Conservation (phyloP, 2,888 invertebrate species). For the Didymodactylos carnosus region DNA sequence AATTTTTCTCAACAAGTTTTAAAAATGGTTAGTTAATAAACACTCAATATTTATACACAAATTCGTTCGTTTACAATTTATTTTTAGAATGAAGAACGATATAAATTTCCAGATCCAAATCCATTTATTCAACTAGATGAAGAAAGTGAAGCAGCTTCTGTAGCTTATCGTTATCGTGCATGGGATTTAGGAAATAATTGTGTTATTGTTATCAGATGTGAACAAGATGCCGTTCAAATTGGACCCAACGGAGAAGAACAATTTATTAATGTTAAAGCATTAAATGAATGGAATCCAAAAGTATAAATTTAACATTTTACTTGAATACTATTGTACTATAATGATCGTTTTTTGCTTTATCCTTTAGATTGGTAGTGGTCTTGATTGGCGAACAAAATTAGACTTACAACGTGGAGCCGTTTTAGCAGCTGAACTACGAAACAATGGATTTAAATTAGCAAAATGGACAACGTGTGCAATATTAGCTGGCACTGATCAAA, state of each 20-base stretch:
- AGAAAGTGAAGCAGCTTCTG: constrained; percentile 65
- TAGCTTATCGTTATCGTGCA: constrained; percentile 84
- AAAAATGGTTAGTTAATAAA: neutral
- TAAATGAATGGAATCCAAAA: constrained; percentile 97
- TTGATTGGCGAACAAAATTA: constrained; percentile 92
- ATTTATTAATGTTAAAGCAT: constrained; percentile 77
- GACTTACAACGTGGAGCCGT: constrained; percentile 95
- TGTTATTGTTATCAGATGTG: constrained; percentile 73
- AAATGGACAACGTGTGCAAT: constrained; percentile 86
- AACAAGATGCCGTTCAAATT: constrained; percentile 69
- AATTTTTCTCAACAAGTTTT: constrained; percentile 93
- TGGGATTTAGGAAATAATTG: constrained; percentile 86
- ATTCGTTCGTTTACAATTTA: neutral
- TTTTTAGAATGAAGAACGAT: constrained; percentile 6
- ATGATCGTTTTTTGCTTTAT: neutral
- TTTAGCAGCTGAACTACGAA: constrained; percentile 84
- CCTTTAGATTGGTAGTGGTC: constrained; percentile 58
- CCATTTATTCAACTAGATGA: constrained; percentile 37
- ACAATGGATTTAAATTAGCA: constrained; percentile 96
- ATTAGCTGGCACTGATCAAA: constrained; percentile 80
- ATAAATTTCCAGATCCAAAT: constrained; percentile 3
- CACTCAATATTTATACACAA: constrained; percentile 21
- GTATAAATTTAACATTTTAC: constrained; percentile 22
- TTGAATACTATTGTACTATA: neutral
- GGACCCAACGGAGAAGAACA: constrained; percentile 52